Evolutionary conservation across 92 coral and sea anemone species (phyloP), one percentile per base, ranked within the genome.

Genomic region (Blastomussa wellsi): DNA sequence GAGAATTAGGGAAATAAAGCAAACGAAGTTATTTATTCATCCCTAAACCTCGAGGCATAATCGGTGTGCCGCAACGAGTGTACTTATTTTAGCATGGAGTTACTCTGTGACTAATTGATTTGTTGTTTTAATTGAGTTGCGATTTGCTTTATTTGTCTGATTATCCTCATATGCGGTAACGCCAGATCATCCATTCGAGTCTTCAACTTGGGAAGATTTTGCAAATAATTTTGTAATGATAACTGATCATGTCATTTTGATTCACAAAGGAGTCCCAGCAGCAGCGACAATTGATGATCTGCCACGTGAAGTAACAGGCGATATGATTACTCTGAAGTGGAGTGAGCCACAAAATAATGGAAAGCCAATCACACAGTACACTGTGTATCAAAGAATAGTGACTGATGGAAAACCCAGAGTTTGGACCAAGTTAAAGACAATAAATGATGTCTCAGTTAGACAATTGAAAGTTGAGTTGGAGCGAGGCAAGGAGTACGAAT

Each of bases 351-450:
- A 48, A 44, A 48, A 31, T 55, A 67, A 67, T 52, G 85, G 85
- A 48, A 71, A 22, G 28, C 41, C 14, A 2, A 81, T 81, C 48
- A 81, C 66, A 47, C 19, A 42, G 52, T 81, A 67, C 77, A 36
- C 51, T 14, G 77, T 81, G 47, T 81, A 81, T 44, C 65, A 67
- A 69, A 47, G 77, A 35, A 69, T 47, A 7, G 51, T 81, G 47
- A 79, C 22, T 60, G 53, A 79, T 79, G 72, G 72, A 2, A 79
- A 66, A 12, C 36, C 5, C 26, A 19, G 65, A 48, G 35, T 7
- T 5, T 68, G 77, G 76, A 81, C 11, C 32, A 5, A 15, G 31
- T 0, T 79, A 20, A 9, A 12, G 14, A 60, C 20, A 17, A 66
- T 24, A 14, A 20, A 29, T 11, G 48, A 81, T 69, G 6, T 31